Base-by-base conservation (phyloP, 2,888 invertebrate species). In the Bhutanitis thaidina region DNA sequence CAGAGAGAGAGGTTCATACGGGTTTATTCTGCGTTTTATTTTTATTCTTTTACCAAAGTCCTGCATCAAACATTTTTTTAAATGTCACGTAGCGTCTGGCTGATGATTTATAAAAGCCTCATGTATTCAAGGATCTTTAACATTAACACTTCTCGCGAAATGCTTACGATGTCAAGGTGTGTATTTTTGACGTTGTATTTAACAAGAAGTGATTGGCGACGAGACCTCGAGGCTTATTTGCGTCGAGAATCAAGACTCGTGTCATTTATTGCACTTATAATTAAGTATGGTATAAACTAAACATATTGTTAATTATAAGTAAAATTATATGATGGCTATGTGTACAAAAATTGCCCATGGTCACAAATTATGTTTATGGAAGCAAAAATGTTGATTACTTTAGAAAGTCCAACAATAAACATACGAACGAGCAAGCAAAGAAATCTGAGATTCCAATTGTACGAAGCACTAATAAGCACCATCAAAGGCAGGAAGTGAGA, bases 401-500 rank as follows among this genome's bases (percentile, higher is more conserved):
- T 44, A 4, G 36, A 45, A 51, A 52, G 32, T 12, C 5, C 13
- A 49, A 53, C 49, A 49, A 52, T 52, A 47, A 48, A 43, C 32
- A 54, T 36, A 20, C 5, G 3, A 20, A 20, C 20, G 20, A 20
- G 3, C 20, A 3, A 20, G 40, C 49, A 49, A 53, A 45, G 35
- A 43, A 50, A 40, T 38, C 34, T 34, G 27, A 55, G 52, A 47
- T 49, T 38, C 40, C 41, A 7, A 25, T 32, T 37, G 45, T 52
- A 37, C 52, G 43, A 69, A 64, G 60, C 52, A 43, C 47, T 47
- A 52, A 52, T 52, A 52, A 52, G 52, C 47, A 52, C 60, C 65
- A 67, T 63, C 61, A 61, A 65, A 65, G 65, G 67, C 78, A 83
- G 83, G 85, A 87, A 85, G 77, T 81, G 81, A 79, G 72, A 80